These are phyloP conservation scores for Drosophila siamana DNA, from an alignment of 2,888 invertebrate genomes.

Conservation along the genomic window DNA sequence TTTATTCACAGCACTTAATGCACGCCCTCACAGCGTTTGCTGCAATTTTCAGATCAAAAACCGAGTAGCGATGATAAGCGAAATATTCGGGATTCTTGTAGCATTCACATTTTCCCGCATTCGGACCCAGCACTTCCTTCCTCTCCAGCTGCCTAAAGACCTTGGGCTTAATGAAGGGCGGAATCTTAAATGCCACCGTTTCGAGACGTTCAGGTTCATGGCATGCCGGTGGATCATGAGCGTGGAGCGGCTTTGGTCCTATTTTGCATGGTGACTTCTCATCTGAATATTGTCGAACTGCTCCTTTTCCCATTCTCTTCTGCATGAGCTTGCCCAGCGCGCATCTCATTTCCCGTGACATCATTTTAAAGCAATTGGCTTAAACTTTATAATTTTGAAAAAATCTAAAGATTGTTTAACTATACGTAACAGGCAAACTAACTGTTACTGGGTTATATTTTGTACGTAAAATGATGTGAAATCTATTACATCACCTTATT, in stretches of 20 bases:
- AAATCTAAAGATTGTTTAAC: background rate
- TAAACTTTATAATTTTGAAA: constrained; percentile 1
- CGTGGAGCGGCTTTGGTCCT: constrained; percentile 2
- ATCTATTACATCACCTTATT: background rate
- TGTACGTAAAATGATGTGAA: background rate
- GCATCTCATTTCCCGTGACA: background rate
- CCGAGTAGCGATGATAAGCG: constrained; percentile 45
- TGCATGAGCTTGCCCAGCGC: background rate
- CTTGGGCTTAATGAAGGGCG: constrained; percentile 26
- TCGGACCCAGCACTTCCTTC: constrained; percentile 45
- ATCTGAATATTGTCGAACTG: background rate
- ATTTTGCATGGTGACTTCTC: constrained; percentile 6
- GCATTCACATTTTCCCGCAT: constrained; percentile 39
- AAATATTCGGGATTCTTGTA: constrained; percentile 61
- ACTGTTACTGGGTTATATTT: background rate
- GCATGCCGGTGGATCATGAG: constrained; percentile 27
- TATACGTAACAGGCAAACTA: background rate
- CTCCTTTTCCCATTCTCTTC: background rate
- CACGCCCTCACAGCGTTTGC: constrained; percentile 3
- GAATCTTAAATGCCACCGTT: constrained; percentile 33
- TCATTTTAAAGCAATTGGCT: background rate
- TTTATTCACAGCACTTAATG: constrained; percentile 33
- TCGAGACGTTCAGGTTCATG: constrained; percentile 16
- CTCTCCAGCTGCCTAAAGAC: constrained; percentile 18
- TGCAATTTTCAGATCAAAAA: constrained; percentile 29